Evolutionary conservation across 2,113 vertebrate species (phyloP).

Genomic region (Oreochromis tanganicae): DNA sequence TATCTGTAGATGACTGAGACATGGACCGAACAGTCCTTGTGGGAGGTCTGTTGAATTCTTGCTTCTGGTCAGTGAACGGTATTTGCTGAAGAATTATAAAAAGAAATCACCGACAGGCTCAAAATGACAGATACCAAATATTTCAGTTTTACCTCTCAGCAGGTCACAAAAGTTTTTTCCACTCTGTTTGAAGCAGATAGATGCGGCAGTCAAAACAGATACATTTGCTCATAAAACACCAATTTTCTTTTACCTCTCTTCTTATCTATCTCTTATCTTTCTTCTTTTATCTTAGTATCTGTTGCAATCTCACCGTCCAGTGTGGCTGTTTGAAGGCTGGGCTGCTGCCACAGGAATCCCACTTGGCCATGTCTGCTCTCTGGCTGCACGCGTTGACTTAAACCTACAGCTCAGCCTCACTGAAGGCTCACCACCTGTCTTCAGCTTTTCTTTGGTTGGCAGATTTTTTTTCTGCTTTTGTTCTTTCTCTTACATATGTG

Average conservation of each 20-base stretch:
- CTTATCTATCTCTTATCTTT: background rate
- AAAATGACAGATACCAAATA: background rate
- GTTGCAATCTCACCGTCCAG: constrained; percentile 39
- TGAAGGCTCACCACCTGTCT: background rate
- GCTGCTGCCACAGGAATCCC: constrained; percentile 12
- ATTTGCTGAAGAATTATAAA: constrained; percentile 69
- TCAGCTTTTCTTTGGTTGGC: background rate
- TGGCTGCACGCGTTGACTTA: background rate
- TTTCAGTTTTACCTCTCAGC: background rate
- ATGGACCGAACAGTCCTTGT: constrained; percentile 83
- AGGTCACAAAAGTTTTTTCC: background rate
- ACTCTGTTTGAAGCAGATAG: background rate
- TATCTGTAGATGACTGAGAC: constrained; percentile 87
- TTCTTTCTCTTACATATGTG: background rate
- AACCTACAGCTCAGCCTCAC: background rate
- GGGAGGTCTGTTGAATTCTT: constrained; percentile 88
- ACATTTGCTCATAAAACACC: background rate
- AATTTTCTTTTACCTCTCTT: background rate
- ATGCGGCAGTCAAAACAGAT: background rate
- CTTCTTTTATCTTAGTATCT: background rate
- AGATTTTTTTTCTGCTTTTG: background rate
- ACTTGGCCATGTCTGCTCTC: constrained; percentile 27
- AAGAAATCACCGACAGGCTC: background rate
- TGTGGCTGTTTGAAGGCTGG: constrained; percentile 16
- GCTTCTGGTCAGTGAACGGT: constrained; percentile 85